Conservation (phyloP, 2,888 invertebrate species). For the Chrysodeixis includens region DNA sequence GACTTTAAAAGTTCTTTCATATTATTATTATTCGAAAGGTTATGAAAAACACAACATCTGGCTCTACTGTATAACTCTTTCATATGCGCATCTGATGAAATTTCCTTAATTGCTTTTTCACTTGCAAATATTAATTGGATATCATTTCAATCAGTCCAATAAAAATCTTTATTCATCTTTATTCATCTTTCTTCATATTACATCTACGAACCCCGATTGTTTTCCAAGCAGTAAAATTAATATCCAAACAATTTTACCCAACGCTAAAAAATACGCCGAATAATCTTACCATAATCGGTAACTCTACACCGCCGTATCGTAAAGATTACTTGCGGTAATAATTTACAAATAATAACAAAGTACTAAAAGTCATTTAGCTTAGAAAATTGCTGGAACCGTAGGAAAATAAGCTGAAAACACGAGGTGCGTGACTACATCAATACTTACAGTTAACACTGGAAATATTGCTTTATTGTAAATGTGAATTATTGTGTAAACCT, state of each 20-base stretch:
- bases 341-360: constrained; percentile 35
- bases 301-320: background rate
- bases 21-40: too few species aligned
- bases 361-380: constrained; percentile 21
- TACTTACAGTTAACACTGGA: constrained; percentile 5
- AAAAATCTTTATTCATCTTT: too few species aligned
- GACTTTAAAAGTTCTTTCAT: too few species aligned
- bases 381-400: constrained; percentile 17
- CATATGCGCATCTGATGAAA: too few species aligned
- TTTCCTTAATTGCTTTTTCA: too few species aligned
- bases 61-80: too few species aligned
- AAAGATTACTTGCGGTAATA: constrained; percentile 25
- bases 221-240: too few species aligned
- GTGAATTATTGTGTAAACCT: background rate
- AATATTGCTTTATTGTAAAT: background rate
- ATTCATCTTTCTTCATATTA: too few species aligned
- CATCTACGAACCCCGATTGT: too few species aligned
- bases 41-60: too few species aligned
- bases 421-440: constrained; percentile 38
- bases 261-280: background rate
- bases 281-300: background rate
- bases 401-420: constrained; percentile 24
- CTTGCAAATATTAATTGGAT: too few species aligned
- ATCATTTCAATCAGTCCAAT: too few species aligned
- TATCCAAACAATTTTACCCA: background rate